Evolutionary conservation across 2,113 vertebrate genomes (phyloP).

Genomic region (Cochlearius cochlearius): DNA sequence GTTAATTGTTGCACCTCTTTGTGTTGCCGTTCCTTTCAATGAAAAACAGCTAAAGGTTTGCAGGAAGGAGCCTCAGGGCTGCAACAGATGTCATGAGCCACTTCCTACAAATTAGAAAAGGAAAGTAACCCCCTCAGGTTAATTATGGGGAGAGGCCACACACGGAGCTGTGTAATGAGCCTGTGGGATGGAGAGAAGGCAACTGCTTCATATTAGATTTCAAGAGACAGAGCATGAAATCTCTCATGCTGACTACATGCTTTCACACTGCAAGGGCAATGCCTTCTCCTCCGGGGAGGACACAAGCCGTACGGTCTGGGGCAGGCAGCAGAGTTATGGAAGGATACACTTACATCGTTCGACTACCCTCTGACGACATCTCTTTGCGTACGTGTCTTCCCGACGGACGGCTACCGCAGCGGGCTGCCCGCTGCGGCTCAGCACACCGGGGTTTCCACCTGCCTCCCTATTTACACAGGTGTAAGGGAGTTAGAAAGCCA

Average conservation of each 20-base stretch:
- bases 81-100: slow-evolving; percentile 69
- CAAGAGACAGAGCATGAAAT: slow-evolving; percentile 65
- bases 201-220: slow-evolving; percentile 63
- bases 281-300: background rate
- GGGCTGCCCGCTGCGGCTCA: background rate
- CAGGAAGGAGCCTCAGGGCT: slow-evolving; percentile 56
- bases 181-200: slow-evolving; percentile 34
- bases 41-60: slow-evolving; percentile 32
- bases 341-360: background rate
- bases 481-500: background rate
- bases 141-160: slow-evolving; percentile 73
- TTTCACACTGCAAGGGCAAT: background rate
- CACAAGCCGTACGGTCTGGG: background rate
- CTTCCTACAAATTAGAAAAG: slow-evolving; percentile 78
- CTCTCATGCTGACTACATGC: slow-evolving; percentile 26
- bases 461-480: slow-evolving; percentile 48
- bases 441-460: background rate
- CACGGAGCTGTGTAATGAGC: slow-evolving; percentile 52
- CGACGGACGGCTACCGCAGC: fast-evolving
- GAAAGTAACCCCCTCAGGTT: slow-evolving; percentile 73
- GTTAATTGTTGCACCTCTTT: slow-evolving; percentile 34
- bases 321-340: background rate
- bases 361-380: background rate
- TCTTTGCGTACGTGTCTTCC: background rate
- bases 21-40: slow-evolving; percentile 2